Base-by-base conservation (phyloP, 2,888 invertebrate species). In the Epinotia brunnichana region DNA sequence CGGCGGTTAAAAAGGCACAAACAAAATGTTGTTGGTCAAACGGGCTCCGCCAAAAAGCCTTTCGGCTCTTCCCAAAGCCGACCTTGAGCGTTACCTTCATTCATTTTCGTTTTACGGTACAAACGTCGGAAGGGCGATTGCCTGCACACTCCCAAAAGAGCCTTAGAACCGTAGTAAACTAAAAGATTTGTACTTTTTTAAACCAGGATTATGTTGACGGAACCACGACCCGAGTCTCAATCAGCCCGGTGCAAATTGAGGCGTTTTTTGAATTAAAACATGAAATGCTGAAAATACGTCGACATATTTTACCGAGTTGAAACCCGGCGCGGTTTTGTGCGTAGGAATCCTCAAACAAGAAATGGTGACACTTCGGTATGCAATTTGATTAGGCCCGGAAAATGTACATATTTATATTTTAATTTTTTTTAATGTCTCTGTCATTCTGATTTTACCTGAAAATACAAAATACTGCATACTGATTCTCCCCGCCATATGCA, bases 91-190 rank as follows among this genome's bases (percentile, higher is more conserved):
- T 57, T n/a, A 48, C 73, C 73, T 69, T 73, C 57, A 73, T 69
- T 63, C 68, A 73, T 73, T 73, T 69, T 73, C 63, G 63, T 73
- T 73, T 69, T 73, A 73, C 73, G 51, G 62, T 60, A 61, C 72
- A 68, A 67, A 48, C 57, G 51, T 57, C 15, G 24, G 35, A 73
- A 63, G 29, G 53, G 51, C 19, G 41, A 29, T 21, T 3, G 24
- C 29, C 7, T 3, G 1, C 17, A 19, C 10, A 1, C n/a, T 19
- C n/a, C 41, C 15, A 66, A 66, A 64, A 56, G 11, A 19, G n/a
- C 54, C 17, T 11, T 56, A 56, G 19, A 11, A 13, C 62, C 10
- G 5, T 11, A 10, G 15, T 11, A n/a, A n/a, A 10, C 10, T 15
- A 19, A 24, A 10, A n/a, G 10, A 21, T 4, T 9, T 66, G 13